These are phyloP conservation scores for Lordiphosa mommai DNA, from an alignment of 1,140 invertebrate species.

Conservation along the genomic window DNA sequence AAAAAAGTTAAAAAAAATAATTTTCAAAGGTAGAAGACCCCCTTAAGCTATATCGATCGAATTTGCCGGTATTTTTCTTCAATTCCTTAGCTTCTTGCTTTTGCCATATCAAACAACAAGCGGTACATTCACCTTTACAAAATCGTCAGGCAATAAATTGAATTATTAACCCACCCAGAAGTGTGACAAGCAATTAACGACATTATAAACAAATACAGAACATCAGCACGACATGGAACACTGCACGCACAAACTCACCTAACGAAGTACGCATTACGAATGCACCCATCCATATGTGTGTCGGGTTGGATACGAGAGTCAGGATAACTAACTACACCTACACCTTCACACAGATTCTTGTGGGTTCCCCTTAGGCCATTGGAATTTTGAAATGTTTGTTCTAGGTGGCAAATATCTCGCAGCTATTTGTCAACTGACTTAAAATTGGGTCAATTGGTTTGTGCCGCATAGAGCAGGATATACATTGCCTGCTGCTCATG, in stretches of 20 bases:
- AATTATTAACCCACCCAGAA: slow-evolving; percentile 22
- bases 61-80: too few relatives aligned
- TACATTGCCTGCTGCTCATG: slow-evolving; percentile 2
- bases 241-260: too few relatives aligned
- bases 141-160: too few relatives aligned
- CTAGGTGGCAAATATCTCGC: slow-evolving; percentile 53
- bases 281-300: too few relatives aligned
- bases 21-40: too few relatives aligned
- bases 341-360: not conserved
- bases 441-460: slow-evolving; percentile 75
- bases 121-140: too few relatives aligned
- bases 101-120: too few relatives aligned
- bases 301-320: too few relatives aligned
- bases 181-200: slow-evolving; percentile 28
- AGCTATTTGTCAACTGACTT: slow-evolving; percentile 64
- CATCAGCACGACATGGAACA: not conserved
- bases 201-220: slow-evolving; percentile 7
- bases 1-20: too few relatives aligned
- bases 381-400: slow-evolving; percentile 34
- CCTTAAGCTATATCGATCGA: too few relatives aligned
- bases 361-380: not conserved
- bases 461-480: slow-evolving; percentile 48
- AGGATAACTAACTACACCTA: not conserved
- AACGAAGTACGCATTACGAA: too few relatives aligned
- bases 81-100: too few relatives aligned